Conservation (phyloP, 2,797 vertebrate species). For the Eptatretus atami region DNA sequence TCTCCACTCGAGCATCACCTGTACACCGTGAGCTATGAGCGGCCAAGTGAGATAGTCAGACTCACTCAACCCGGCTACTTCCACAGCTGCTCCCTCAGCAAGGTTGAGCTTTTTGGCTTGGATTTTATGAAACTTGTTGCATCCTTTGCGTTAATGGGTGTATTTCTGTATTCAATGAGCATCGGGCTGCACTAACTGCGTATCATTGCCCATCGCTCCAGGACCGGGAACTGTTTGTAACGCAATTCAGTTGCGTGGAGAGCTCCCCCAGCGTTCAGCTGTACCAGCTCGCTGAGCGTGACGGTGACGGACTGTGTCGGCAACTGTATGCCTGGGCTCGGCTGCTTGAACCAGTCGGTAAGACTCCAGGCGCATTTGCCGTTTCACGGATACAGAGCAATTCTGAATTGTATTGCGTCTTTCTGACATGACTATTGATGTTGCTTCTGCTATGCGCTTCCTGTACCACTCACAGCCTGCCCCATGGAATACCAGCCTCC, state of each 20-base stretch:
- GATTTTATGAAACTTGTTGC: too few species aligned
- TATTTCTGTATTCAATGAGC: neutral
- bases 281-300: slow-evolving; percentile 45
- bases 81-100: slow-evolving; percentile 59
- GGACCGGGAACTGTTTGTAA: slow-evolving; percentile 94
- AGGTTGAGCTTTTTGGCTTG: slow-evolving; percentile 18
- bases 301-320: slow-evolving; percentile 28
- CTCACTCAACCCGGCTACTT: slow-evolving; percentile 48
- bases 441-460: neutral
- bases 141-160: neutral
- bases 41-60: slow-evolving; percentile 30
- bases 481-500: slow-evolving; percentile 66
- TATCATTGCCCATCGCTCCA: slow-evolving; percentile 12
- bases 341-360: slow-evolving; percentile 92
- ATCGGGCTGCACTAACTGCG: neutral
- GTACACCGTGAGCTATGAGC: slow-evolving; percentile 46
- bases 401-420: neutral
- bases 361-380: slow-evolving; percentile 10
- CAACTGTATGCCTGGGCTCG: slow-evolving; percentile 78
- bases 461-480: slow-evolving; percentile 24
- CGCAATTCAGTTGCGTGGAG: slow-evolving; percentile 80
- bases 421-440: too few species aligned
- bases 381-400: neutral
- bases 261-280: slow-evolving; percentile 70
- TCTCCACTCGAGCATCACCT: slow-evolving; percentile 61